Evolutionary conservation across 2,888 invertebrate species (phyloP).

Genomic region (Agrochola circellaris): DNA sequence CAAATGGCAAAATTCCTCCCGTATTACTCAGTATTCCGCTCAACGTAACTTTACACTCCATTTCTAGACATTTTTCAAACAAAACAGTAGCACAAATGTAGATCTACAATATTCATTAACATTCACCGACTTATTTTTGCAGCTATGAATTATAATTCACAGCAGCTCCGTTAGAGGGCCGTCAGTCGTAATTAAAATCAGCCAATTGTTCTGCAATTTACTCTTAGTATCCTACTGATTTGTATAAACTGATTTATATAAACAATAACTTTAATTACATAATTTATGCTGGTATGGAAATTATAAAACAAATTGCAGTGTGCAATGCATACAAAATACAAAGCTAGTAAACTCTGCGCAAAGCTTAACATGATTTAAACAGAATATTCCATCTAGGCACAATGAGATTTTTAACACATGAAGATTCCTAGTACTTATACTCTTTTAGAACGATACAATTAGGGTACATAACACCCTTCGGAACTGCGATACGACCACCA

Average conservation of each 20-base stretch:
- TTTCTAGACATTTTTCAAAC: conserved; percentile 54
- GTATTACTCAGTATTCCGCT: conserved; percentile 12
- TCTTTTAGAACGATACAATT: conserved; percentile 1
- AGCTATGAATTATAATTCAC: conserved; percentile 73
- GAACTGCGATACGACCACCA: conserved; percentile 24
- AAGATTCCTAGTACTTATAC: not conserved
- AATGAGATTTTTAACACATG: not conserved
- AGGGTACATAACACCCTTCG: conserved; percentile 3
- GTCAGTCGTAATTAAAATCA: conserved; percentile 70
- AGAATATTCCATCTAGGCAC: not conserved
- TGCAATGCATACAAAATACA: conserved; percentile 5
- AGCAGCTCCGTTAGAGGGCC: conserved; percentile 54
- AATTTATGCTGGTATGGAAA: conserved; percentile 15
- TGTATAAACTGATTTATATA: conserved; percentile 49
- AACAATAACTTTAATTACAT: conserved; percentile 34
- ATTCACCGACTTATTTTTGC: conserved; percentile 66
- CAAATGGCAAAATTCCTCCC: conserved; percentile 22
- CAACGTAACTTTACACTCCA: conserved; percentile 35
- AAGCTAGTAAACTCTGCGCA: no score
- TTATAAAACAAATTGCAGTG: conserved; percentile 17
- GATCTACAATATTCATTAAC: conserved; percentile 56
- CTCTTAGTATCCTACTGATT: conserved; percentile 36
- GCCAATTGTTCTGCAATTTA: conserved; percentile 66
- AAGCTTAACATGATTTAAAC: not conserved
- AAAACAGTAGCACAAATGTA: conserved; percentile 44